A percentile compares a stretch with the other conserved stretches of the same genome.
Conservation (phyloP, 2,888 invertebrate genomes). For the Cosmia trapezina region DNA sequence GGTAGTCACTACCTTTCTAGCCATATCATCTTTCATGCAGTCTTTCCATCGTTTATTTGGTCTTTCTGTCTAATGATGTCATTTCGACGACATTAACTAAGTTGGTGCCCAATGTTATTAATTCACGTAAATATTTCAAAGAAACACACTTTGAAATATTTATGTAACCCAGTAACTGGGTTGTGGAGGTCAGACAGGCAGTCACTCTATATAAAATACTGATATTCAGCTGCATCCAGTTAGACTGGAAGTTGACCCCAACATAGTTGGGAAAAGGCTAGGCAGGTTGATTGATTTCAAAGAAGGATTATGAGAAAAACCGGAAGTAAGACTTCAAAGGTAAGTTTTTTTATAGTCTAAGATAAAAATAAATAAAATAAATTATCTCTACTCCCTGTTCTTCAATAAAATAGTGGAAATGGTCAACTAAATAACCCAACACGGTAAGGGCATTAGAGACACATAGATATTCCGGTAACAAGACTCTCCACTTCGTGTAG, state of each 20-base stretch:
- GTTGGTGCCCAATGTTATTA: too few species aligned
- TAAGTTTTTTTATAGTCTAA: background rate
- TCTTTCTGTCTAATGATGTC: background rate
- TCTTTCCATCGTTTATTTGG: too few species aligned
- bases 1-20: too few species aligned
- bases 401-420: conserved; percentile 1
- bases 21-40: too few species aligned
- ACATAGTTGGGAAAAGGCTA: background rate
- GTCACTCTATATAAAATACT: background rate
- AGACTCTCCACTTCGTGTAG: conserved; percentile 51
- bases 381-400: background rate
- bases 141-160: too few species aligned
- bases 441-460: conserved; percentile 10
- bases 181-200: background rate
- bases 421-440: conserved; percentile 6
- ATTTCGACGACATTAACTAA: background rate
- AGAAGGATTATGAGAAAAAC: background rate
- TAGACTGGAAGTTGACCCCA: background rate
- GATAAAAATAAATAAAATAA: background rate
- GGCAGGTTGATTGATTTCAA: background rate
- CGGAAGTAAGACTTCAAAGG: background rate
- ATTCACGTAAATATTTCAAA: background rate
- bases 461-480: conserved; percentile 44
- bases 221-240: background rate
- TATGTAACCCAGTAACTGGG: background rate